A percentile compares a stretch with the other conserved stretches of the same genome.
Evolutionary conservation across 2,113 vertebrate species (phyloP).

Genomic region (Urocitellus parryii): DNA sequence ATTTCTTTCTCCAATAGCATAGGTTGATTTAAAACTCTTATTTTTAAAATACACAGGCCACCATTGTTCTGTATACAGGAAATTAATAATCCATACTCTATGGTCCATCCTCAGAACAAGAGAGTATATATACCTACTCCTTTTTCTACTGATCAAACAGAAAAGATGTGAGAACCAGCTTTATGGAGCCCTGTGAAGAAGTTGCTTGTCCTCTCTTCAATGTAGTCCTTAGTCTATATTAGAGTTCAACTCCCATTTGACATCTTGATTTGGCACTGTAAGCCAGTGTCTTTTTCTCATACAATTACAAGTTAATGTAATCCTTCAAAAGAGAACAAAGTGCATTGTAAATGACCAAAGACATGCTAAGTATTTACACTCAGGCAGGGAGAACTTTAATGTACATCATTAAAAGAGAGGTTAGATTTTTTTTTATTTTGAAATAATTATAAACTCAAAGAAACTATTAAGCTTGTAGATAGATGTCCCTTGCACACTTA

Average conservation of each 20-base stretch:
- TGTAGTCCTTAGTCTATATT: background rate
- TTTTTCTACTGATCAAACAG: background rate
- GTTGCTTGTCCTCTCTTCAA: background rate
- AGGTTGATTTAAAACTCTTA: background rate
- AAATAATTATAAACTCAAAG: slow-evolving; percentile 36
- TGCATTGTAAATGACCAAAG: slow-evolving; percentile 10
- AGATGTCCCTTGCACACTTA: background rate
- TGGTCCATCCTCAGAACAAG: background rate
- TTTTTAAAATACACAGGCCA: background rate
- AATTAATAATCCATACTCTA: background rate
- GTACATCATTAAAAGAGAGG: slow-evolving; percentile 1
- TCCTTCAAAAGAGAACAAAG: background rate
- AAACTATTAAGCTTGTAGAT: background rate
- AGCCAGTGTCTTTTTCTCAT: background rate
- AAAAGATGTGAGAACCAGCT: background rate
- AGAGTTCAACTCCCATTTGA: background rate
- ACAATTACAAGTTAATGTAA: slow-evolving; percentile 28
- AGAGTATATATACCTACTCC: background rate
- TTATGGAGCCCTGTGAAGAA: background rate
- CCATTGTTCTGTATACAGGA: background rate
- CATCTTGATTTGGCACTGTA: background rate
- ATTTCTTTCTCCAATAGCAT: background rate
- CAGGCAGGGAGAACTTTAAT: background rate
- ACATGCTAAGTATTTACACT: background rate
- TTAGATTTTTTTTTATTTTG: background rate